These are phyloP conservation scores for Timema cristinae DNA, from an alignment of 2,888 invertebrate genomes.

Conservation along the genomic window DNA sequence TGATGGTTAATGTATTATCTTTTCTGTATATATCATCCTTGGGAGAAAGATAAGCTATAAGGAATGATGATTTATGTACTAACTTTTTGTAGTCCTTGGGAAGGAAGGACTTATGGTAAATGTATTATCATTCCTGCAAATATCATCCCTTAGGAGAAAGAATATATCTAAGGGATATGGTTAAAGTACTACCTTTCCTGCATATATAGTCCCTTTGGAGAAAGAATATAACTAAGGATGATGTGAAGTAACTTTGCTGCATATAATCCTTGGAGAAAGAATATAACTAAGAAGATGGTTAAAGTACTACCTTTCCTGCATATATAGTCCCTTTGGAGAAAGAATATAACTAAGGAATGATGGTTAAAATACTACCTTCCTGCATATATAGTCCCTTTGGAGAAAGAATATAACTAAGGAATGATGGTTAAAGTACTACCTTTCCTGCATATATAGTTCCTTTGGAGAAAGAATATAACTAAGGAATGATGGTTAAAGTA, in stretches of 20 bases:
- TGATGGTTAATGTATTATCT: too few relatives aligned
- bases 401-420: not conserved
- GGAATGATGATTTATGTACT: too few relatives aligned
- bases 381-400: not conserved
- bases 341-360: not conserved
- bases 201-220: not conserved
- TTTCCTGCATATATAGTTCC: not conserved
- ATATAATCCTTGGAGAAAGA: too few relatives aligned
- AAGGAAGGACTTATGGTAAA: not conserved
- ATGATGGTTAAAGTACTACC: too few relatives aligned
- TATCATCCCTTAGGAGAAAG: not conserved
- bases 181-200: not conserved
- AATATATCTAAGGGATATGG: not conserved
- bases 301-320: not conserved
- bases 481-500: not conserved
- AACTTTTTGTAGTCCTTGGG: too few relatives aligned
- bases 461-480: too few relatives aligned
- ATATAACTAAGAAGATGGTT: not conserved
- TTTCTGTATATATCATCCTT: too few relatives aligned
- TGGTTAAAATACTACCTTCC: slow-evolving; percentile 55
- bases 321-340: not conserved
- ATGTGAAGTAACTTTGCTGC: slow-evolving; percentile 80
- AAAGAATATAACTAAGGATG: not conserved
- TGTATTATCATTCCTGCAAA: not conserved
- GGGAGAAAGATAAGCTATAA: too few relatives aligned